These are phyloP conservation scores for Chromoteleia sp. DNA, from an alignment of 2,888 invertebrate species.

Conservation along the genomic window DNA sequence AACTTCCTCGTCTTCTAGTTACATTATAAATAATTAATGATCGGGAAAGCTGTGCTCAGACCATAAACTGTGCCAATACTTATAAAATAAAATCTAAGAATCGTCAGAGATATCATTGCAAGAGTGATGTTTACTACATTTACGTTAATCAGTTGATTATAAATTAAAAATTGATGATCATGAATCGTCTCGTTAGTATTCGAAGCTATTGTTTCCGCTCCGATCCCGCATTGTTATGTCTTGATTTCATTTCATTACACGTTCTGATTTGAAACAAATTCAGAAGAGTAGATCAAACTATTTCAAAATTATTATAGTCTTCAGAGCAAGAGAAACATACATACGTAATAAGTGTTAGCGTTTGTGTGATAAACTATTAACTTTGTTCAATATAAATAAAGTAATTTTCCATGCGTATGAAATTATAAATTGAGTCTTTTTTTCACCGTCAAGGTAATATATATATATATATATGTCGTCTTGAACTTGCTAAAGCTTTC, in stretches of 20 bases:
- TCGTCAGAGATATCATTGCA: not conserved
- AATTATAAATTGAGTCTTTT: constrained; percentile 67
- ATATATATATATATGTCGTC: too few species aligned
- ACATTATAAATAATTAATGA: constrained; percentile 84
- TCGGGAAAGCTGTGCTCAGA: constrained; percentile 71
- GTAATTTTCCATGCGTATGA: constrained; percentile 38
- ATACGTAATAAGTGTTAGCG: too few species aligned
- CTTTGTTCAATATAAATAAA: constrained; percentile 16
- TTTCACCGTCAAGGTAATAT: constrained; percentile 68
- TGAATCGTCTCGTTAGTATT: too few species aligned
- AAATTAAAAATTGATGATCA: constrained; percentile 77
- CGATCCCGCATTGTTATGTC: too few species aligned
- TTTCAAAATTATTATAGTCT: too few species aligned
- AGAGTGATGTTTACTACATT: constrained; percentile 76
- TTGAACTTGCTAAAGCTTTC: constrained; percentile 65
- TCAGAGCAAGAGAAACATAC: too few species aligned
- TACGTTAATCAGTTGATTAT: constrained; percentile 81
- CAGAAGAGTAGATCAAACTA: too few species aligned
- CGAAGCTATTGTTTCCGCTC: too few species aligned
- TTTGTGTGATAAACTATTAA: too few species aligned
- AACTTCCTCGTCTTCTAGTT: constrained; percentile 71
- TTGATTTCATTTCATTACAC: too few species aligned
- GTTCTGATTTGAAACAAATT: too few species aligned
- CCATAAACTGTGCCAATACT: constrained; percentile 76
- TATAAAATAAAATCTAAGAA: constrained; percentile 69